phyloP scores from a whole-genome alignment of 2,888 invertebrate genomes.

The Callimorpha dominula region DNA sequence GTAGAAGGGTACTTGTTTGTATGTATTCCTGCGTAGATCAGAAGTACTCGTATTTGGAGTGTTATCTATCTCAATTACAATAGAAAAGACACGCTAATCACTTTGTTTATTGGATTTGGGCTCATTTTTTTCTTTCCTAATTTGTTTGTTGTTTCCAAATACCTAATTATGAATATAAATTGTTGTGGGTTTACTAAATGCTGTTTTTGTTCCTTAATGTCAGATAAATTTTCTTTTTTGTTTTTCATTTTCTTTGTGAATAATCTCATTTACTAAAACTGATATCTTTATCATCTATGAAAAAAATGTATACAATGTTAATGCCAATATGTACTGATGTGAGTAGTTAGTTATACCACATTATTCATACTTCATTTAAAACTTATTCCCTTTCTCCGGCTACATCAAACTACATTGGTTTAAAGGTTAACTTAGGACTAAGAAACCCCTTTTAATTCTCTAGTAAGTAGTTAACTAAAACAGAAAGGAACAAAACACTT shows the following conservation, averaged over 20 bases:
- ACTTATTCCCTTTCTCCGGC: not conserved
- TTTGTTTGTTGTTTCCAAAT: slow-evolving; percentile 30
- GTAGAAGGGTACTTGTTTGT: slow-evolving; percentile 35
- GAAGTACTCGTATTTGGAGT: slow-evolving; percentile 26
- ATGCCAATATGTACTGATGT: too few species aligned
- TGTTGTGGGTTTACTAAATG: not conserved
- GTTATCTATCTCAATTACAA: slow-evolving; percentile 42
- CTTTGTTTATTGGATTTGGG: slow-evolving; percentile 59
- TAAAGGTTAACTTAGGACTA: not conserved
- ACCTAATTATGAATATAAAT: slow-evolving; percentile 13
- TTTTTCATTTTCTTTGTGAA: not conserved
- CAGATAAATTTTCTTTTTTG: not conserved
- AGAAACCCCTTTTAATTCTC: too few species aligned
- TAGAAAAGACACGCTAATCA: slow-evolving; percentile 56
- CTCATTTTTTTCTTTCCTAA: slow-evolving; percentile 23
- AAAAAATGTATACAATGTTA: too few species aligned
- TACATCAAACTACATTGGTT: not conserved
- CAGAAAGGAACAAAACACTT: not conserved
- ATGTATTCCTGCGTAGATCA: slow-evolving; percentile 27
- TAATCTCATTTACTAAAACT: too few species aligned
- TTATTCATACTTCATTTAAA: too few species aligned
- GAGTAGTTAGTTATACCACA: too few species aligned
- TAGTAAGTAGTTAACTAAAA: too few species aligned
- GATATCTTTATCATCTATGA: too few species aligned
- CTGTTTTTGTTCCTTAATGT: slow-evolving; percentile 14